A percentile compares a stretch with the other conserved stretches of the same genome.
These are phyloP conservation scores for Drosophila greeni DNA, from an alignment of 2,888 invertebrate genomes.

Conservation along the genomic window DNA sequence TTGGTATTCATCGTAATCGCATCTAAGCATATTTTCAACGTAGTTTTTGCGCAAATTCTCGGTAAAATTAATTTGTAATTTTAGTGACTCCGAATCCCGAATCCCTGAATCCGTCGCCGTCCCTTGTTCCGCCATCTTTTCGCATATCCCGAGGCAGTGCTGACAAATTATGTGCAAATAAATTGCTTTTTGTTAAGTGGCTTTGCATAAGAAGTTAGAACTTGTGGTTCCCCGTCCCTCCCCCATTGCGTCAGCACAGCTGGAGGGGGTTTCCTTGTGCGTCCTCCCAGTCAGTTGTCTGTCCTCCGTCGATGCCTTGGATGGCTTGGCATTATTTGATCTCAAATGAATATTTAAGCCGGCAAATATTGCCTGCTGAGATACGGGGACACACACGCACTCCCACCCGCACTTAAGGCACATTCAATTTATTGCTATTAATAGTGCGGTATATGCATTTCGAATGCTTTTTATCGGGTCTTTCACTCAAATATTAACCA, in stretches of 20 bases:
- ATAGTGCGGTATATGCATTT: conserved; percentile 58
- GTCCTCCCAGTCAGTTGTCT: conserved; percentile 11
- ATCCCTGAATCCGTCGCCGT: neutral
- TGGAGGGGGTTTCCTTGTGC: conserved; percentile 14
- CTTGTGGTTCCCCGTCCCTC: conserved; percentile 32
- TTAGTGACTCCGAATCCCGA: conserved; percentile 47
- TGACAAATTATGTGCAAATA: conserved; percentile 73
- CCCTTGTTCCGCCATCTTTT: conserved; percentile 24
- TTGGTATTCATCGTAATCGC: conserved; percentile 36
- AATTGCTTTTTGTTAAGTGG: conserved; percentile 74
- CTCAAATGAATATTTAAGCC: conserved; percentile 67
- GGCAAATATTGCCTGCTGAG: conserved; percentile 51
- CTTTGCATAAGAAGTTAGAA: conserved; percentile 71
- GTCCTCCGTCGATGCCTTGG: conserved; percentile 20
- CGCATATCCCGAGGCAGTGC: conserved; percentile 66
- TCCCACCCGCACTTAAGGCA: conserved; percentile 28
- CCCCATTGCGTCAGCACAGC: conserved; percentile 17
- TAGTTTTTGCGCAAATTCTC: conserved; percentile 70
- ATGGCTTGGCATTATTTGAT: conserved; percentile 59
- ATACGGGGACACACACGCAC: conserved; percentile 30
- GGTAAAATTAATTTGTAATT: conserved; percentile 74
- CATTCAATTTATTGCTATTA: conserved; percentile 69
- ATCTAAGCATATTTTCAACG: conserved; percentile 50
- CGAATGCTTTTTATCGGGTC: conserved; percentile 52
- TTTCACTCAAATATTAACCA: conserved; percentile 51